Evolutionary conservation across 2,113 vertebrate species (phyloP), one percentile per base, ranked within the genome.

Genomic region (Leucoraja erinaceus): DNA sequence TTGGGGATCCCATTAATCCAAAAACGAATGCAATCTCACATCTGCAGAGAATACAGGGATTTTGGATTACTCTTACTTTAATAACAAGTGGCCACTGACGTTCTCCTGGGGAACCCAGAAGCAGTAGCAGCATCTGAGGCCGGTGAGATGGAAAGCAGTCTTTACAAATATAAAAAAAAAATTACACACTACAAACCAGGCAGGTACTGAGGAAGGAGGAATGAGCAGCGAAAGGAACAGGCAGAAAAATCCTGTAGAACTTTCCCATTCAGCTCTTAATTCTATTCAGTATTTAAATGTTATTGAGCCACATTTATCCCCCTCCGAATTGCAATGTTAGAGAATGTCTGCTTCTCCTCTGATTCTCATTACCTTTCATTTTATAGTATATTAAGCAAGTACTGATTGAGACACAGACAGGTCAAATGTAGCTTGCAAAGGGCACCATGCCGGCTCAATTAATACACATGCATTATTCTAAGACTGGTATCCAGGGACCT

Each of bases 281-380:
- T 86, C 56, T 86, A 61, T n/a, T 86, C 81, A 61, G 56, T 61
- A 86, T 86, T 86, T 31, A 63, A 63, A 88, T 88, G 31, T 31
- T 88, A 88, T 63, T 63, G 63, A 31, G 31, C 61, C 59, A 16
- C 38, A 59, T 88, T 88, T 63, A 63, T 88, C 14, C 81, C 59
- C 59, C 83, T 66, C 28, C 83, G 31, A 88, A 88, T 88, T 88
- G 59, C 83, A 88, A 61, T n/a, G 61, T 63, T 63, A 63, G 59
- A 88, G 28, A 8, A 88, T 66, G 59, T 66, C 81, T 61, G 81
- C 81, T 33, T 63, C 61, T 31, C 83, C 22, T 59, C 59, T 84
- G 47, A 86, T 59, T 86, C 81, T 86, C 61, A 88, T 33, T 88
- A 88, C 25, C 14, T 63, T 88, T 88, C 70, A 72, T 83, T 63